phyloP scores from a whole-genome alignment of 2,888 invertebrate genomes.

The Agrochola circellaris region DNA sequence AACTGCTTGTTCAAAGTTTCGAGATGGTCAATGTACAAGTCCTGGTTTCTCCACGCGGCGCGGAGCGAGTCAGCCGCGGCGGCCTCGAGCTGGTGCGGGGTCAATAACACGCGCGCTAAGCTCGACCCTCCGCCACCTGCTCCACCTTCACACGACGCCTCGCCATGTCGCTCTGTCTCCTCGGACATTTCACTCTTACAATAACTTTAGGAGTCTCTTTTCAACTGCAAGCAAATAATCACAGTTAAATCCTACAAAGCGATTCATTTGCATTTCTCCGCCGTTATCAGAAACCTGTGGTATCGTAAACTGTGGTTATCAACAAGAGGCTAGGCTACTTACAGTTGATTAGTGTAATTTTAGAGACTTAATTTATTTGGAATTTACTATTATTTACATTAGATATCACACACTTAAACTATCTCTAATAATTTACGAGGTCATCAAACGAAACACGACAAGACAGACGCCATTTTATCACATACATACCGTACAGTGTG shows the following conservation, averaged over 20 bases:
- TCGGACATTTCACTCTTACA: constrained; percentile 90
- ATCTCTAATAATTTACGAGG: constrained; percentile 73
- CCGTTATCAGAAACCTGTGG: constrained; percentile 83
- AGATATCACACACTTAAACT: constrained; percentile 52
- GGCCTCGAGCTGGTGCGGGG: constrained; percentile 92
- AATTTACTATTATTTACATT: constrained; percentile 55
- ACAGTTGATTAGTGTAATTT: constrained; percentile 70
- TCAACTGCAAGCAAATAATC: constrained; percentile 87
- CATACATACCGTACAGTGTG: constrained; percentile 77
- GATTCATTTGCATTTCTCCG: constrained; percentile 79
- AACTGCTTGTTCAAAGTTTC: constrained; percentile 94
- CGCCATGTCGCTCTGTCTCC: constrained; percentile 88
- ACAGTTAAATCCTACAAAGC: constrained; percentile 77
- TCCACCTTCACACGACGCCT: constrained; percentile 84
- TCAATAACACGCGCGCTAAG: constrained; percentile 91
- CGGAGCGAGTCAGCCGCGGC: constrained; percentile 92
- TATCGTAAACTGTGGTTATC: constrained; percentile 52
- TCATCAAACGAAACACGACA: constrained; percentile 78
- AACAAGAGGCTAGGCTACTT: constrained; percentile 74
- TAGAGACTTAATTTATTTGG: constrained; percentile 49
- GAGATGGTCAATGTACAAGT: constrained; percentile 94
- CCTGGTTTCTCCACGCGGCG: constrained; percentile 94
- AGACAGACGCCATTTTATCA: constrained; percentile 85
- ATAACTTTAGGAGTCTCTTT: constrained; percentile 83
- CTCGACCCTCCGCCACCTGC: constrained; percentile 89